Conservation (phyloP, 2,888 invertebrate species). For the Phasia obesa region DNA sequence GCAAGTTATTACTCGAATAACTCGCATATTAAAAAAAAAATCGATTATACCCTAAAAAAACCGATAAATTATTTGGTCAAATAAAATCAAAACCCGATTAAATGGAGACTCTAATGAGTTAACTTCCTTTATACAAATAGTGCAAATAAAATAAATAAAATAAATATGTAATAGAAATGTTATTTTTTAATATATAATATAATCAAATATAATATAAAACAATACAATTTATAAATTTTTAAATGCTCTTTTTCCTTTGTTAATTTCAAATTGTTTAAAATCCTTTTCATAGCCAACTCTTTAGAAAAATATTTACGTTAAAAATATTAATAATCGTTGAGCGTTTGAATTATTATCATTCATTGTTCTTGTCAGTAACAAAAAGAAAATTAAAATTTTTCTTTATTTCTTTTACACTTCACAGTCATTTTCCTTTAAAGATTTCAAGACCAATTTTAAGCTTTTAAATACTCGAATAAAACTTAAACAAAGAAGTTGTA, state of each 20-base stretch:
- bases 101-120: no score
- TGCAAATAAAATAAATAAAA: no score
- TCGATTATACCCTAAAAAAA: no score
- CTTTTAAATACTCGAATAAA: conserved; percentile 54
- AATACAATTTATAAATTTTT: neutral
- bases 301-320: neutral
- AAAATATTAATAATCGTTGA: conserved; percentile 49
- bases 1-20: no score
- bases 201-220: neutral
- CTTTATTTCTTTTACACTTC: conserved; percentile 43
- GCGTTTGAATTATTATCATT: conserved; percentile 52
- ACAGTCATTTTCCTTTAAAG: neutral
- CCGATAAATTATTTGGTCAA: no score
- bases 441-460: conserved; percentile 60
- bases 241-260: neutral
- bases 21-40: no score
- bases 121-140: no score
- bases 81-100: no score
- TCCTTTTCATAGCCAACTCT: conserved; percentile 12
- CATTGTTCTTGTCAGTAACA: conserved; percentile 51
- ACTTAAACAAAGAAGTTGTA: neutral
- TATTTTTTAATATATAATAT: no score
- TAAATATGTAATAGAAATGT: no score
- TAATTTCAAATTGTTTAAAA: conserved; percentile 7
- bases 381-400: conserved; percentile 47